Evolutionary conservation across 2,797 vertebrate species (phyloP).

Genomic region (Sebastes kiyomatsui): DNA sequence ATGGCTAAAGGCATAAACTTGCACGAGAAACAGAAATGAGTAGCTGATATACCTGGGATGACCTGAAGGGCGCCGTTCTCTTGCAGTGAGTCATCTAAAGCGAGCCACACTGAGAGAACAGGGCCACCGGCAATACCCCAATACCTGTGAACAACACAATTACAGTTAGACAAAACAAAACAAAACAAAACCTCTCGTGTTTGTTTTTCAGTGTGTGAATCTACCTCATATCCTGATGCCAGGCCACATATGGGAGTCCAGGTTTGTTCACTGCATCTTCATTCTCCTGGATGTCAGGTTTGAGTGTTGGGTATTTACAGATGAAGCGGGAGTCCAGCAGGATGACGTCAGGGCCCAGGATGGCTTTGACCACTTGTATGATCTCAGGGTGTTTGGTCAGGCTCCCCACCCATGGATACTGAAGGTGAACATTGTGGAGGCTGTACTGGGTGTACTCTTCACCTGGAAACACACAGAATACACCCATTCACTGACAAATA

Average conservation of each 20-base stretch:
- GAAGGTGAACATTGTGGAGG: conserved; percentile 84
- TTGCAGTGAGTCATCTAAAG: conserved; percentile 81
- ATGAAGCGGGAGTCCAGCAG: conserved; percentile 87
- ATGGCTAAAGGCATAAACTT: not conserved
- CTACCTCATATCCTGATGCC: conserved; percentile 88
- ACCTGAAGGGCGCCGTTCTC: conserved; percentile 85
- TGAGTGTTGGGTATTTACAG: conserved; percentile 83
- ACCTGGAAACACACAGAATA: conserved; percentile 59
- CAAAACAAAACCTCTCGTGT: not conserved
- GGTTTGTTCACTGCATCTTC: not conserved
- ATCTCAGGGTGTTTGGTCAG: conserved; percentile 77
- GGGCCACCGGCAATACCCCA: conserved; percentile 85
- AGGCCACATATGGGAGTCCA: conserved; percentile 82
- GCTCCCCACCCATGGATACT: conserved; percentile 80
- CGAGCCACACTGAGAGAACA: conserved; percentile 85
- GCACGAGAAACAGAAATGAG: not conserved
- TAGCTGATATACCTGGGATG: conserved; percentile 80
- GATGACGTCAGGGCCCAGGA: conserved; percentile 81
- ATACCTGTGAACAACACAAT: conserved; percentile 69
- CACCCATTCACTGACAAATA: not conserved
- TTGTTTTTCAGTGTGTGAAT: not conserved
- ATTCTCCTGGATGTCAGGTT: not conserved
- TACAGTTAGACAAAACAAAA: conserved; percentile 7
- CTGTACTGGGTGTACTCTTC: conserved; percentile 82
- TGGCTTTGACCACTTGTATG: conserved; percentile 65